Percentiles rank a stretch among this genome's conserved stretches.
Conservation (phyloP, 2,888 invertebrate species). For the Cyclophora albipunctata region DNA sequence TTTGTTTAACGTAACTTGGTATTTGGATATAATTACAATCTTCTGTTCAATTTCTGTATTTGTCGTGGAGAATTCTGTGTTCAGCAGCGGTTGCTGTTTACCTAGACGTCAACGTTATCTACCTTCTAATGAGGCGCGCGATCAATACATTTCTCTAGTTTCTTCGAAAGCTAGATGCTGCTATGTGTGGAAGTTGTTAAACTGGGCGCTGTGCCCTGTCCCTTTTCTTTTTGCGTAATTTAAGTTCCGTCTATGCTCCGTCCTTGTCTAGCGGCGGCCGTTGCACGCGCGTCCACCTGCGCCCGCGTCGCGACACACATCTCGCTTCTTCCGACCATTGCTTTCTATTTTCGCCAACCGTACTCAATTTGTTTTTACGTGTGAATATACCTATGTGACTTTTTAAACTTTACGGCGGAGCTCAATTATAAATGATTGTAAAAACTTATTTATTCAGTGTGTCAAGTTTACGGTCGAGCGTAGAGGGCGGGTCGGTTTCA, state of each 20-base stretch:
- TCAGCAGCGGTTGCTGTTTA: constrained; percentile 7
- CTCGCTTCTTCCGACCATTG: constrained; percentile 58
- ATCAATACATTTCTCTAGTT: constrained; percentile 54
- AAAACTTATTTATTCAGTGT: constrained; percentile 20
- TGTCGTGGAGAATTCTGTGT: too few relatives aligned
- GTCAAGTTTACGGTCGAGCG: constrained; percentile 44
- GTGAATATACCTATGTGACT: constrained; percentile 32
- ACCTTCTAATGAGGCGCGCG: constrained; percentile 45
- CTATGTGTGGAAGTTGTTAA: constrained; percentile 50
- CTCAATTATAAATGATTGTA: constrained; percentile 14
- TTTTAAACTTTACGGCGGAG: constrained; percentile 23
- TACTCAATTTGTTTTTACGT: constrained; percentile 45
- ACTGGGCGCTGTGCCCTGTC: constrained; percentile 45
- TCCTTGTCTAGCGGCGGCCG: constrained; percentile 42
- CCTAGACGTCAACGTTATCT: constrained; percentile 31
- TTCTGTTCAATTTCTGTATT: constrained; percentile 6
- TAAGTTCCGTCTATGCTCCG: constrained; percentile 40
- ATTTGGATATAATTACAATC: constrained; percentile 7
- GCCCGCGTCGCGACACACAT: constrained; percentile 63
- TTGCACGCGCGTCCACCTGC: constrained; percentile 55
- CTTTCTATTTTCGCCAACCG: constrained; percentile 71
- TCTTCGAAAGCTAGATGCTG: constrained; percentile 56
- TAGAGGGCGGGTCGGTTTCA: constrained; percentile 33
- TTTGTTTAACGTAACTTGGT: constrained; percentile 25
- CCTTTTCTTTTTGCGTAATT: constrained; percentile 51